phyloP scores from a whole-genome alignment of 2,797 vertebrate genomes.

The Synanceia verrucosa region DNA sequence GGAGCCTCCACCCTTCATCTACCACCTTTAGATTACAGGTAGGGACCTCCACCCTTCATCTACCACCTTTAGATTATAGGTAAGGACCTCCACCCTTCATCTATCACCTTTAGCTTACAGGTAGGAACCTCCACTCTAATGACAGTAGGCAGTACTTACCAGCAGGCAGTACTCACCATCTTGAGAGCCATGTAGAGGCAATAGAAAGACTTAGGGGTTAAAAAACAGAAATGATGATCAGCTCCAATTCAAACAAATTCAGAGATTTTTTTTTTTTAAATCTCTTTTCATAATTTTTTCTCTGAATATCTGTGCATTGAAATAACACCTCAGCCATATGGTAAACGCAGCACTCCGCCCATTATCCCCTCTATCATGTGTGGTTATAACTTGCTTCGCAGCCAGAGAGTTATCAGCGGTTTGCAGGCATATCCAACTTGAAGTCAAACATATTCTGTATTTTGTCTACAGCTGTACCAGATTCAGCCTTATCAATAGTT shows the following conservation, averaged over 20 bases:
- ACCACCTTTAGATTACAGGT: no score
- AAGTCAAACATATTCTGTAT: constrained; percentile 78
- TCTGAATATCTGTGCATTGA: neutral
- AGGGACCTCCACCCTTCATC: no score
- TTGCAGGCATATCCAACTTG: constrained; percentile 70
- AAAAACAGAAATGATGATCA: neutral
- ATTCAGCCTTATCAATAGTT: constrained; percentile 80
- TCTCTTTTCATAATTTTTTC: neutral
- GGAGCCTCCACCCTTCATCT: no score
- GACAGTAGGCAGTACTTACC: no score
- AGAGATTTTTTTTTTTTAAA: neutral
- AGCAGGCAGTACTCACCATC: no score
- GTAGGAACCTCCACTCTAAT: no score
- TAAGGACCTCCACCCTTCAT: no score
- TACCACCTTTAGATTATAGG: no score
- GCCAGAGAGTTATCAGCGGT: constrained; percentile 67
- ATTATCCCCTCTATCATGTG: constrained; percentile 27
- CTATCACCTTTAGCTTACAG: no score
- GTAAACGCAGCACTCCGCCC: neutral
- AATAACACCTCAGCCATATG: constrained; percentile 1
- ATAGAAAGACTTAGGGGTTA: neutral
- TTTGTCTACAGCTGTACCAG: constrained; percentile 81
- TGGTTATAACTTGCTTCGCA: constrained; percentile 49
- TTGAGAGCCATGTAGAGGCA: no score
- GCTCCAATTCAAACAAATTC: neutral